phyloP scores from a whole-genome alignment of 2,113 vertebrate genomes.

The Oryzias javanicus region DNA sequence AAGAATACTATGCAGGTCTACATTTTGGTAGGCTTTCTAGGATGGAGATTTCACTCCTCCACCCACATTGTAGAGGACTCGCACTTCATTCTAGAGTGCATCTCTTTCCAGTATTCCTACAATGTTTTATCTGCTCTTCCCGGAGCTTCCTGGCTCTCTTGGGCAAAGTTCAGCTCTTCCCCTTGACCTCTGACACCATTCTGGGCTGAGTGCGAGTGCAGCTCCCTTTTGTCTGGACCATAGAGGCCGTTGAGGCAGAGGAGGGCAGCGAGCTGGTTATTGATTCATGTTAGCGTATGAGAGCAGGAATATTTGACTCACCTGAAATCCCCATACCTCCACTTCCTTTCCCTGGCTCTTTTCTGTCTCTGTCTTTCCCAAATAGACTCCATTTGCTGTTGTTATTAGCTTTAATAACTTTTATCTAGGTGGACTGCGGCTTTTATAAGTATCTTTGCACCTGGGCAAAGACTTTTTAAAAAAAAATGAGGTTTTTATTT shows the following conservation, averaged over 20 bases:
- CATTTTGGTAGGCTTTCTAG: not conserved
- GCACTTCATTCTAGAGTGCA: slow-evolving; percentile 34
- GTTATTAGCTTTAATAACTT: slow-evolving; percentile 56
- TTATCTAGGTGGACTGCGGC: slow-evolving; percentile 35
- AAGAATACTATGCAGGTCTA: not conserved
- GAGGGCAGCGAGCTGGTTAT: slow-evolving; percentile 66
- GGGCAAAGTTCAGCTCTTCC: slow-evolving; percentile 60
- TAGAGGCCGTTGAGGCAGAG: slow-evolving; percentile 48
- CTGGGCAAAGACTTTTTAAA: slow-evolving; percentile 45
- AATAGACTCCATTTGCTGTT: slow-evolving; percentile 56
- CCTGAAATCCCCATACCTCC: slow-evolving; percentile 58
- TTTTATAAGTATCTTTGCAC: slow-evolving; percentile 48
- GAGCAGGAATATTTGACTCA: slow-evolving; percentile 76
- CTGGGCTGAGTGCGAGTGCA: slow-evolving; percentile 41
- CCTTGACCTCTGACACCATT: slow-evolving; percentile 57
- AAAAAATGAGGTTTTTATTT: slow-evolving; percentile 58
- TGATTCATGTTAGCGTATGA: slow-evolving; percentile 74
- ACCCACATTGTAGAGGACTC: slow-evolving; percentile 52
- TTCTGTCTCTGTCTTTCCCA: slow-evolving; percentile 13
- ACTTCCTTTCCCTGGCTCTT: slow-evolving; percentile 17
- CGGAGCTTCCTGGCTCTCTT: slow-evolving; percentile 45
- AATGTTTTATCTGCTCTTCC: slow-evolving; percentile 24
- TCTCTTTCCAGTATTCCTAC: slow-evolving; percentile 18
- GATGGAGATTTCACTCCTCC: slow-evolving; percentile 13
- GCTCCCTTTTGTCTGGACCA: slow-evolving; percentile 38